Evolutionary conservation across 2,113 vertebrate species (phyloP).

Genomic region (Calidris pugnax): DNA sequence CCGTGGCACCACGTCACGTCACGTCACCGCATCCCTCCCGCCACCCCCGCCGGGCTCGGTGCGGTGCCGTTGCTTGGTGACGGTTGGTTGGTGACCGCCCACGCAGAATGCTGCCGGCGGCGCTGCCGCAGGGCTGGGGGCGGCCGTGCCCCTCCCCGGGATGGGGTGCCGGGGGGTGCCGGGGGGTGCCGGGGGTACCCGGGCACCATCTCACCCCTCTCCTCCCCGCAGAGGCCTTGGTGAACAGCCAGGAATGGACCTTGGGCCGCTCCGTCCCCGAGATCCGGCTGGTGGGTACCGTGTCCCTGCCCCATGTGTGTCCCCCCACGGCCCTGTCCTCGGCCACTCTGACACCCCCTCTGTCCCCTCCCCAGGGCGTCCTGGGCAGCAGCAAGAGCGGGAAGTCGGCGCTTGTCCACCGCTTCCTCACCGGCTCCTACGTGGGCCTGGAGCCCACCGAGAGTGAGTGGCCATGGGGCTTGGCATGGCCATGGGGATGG

Average conservation of each 20-base stretch:
- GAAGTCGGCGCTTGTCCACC: conserved; percentile 90
- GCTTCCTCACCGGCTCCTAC: conserved; percentile 93
- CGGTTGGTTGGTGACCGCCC: too few relatives aligned
- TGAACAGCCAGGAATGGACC: conserved; percentile 96
- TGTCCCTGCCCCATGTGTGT: background rate
- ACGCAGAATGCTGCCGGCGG: too few relatives aligned
- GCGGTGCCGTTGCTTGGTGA: too few relatives aligned
- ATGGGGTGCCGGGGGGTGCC: too few relatives aligned
- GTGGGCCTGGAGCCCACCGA: conserved; percentile 85
- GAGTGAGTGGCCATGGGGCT: conserved; percentile 73
- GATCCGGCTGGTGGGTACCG: conserved; percentile 85
- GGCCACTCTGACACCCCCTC: background rate
- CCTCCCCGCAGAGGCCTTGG: conserved; percentile 81
- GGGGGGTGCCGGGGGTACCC: background rate
- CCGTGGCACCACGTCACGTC: too few relatives aligned
- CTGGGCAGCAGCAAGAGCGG: conserved; percentile 89
- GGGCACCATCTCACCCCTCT: background rate
- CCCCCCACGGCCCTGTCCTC: background rate
- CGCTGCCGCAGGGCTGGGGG: too few relatives aligned
- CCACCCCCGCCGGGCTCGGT: too few relatives aligned
- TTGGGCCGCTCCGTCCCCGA: conserved; percentile 88
- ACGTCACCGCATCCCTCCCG: too few relatives aligned
- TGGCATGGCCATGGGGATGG: rapidly evolving
- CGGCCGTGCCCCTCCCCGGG: too few relatives aligned
- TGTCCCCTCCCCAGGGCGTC: conserved; percentile 78